Evolutionary conservation across 2,113 vertebrate genomes (phyloP), one percentile per base, ranked within the genome.

Genomic region (Tetrax tetrax): DNA sequence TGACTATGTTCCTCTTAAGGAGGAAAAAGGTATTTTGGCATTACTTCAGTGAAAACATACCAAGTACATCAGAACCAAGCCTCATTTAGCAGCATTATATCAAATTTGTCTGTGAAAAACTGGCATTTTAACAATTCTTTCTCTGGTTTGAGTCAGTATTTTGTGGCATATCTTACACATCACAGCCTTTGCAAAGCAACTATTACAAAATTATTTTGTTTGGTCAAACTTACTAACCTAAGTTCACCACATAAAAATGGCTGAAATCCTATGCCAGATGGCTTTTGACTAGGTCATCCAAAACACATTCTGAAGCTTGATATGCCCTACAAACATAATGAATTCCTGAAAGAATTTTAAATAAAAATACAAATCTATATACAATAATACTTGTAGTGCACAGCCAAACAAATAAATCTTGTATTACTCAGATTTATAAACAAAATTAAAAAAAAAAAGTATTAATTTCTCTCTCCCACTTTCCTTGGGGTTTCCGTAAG

Each of bases 341-440:
- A 94, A 71, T 21, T 89, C 23, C 89, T 87, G 29, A 81, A 96
- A 93, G 63, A 85, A 80, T 75, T 66, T n/a, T 16, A 96, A 91
- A 86, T 79, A 66, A 85, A 84, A 79, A 80, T 56, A 83, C 71
- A 97, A 80, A 96, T 85, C 81, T 91, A 66, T 89, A 92, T 94
- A 80, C 51, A 97, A 90, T 93, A 83, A 96, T 53, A 89, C 31
- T 61, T 63, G 17, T 4, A 65, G 23, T 27, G 20, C 45, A 90
- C 37, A 94, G 69, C 64, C 87, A 95, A 96, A 70, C 51, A 97
- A 97, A 94, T 86, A 95, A 87, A 97, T 93, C 76, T 90, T 90
- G 51, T 68, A 95, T n/a, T 85, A 93, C 77, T 94, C 91, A 94
- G 74, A 59, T 43, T 90, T 93, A 96, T 90, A 96, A 97, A 95